A percentile compares a stretch with the other conserved stretches of the same genome.
Evolutionary conservation across 1,140 invertebrate species (phyloP).

Genomic region (Drosophila lacertosa): DNA sequence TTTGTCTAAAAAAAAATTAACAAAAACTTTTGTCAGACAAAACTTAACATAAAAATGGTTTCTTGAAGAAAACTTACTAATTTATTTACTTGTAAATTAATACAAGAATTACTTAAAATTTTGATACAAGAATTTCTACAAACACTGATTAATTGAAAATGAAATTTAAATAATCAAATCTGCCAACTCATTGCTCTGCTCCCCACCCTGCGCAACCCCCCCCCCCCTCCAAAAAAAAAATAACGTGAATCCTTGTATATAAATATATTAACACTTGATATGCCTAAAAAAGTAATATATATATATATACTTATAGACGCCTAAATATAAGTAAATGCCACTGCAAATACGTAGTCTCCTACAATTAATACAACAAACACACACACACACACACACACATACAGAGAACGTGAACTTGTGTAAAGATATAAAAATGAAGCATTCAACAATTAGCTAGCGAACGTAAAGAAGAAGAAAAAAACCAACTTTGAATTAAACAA

Average conservation of each 20-base stretch:
- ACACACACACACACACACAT: conserved; percentile 14
- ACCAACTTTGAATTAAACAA: conserved; percentile 15
- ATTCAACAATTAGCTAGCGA: conserved; percentile 66
- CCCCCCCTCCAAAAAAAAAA: too few species aligned
- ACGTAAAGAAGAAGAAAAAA: conserved; percentile 35
- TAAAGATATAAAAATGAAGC: conserved; percentile 11
- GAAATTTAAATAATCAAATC: too few species aligned
- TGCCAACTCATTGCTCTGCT: conserved; percentile 5
- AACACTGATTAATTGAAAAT: too few species aligned
- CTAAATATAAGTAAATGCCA: conserved; percentile 38
- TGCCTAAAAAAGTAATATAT: conserved; percentile 52
- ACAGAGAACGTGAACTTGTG: conserved; percentile 2
- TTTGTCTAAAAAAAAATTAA: too few species aligned
- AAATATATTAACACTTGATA: conserved; percentile 28
- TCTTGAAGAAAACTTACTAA: too few species aligned
- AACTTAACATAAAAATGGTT: too few species aligned
- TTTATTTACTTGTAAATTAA: too few species aligned
- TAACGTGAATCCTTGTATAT: conserved; percentile 22
- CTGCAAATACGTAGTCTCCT: conserved; percentile 50
- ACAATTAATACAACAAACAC: conserved; percentile 64
- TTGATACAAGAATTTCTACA: too few species aligned
- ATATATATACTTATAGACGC: conserved; percentile 13
- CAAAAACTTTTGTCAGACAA: too few species aligned
- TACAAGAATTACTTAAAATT: too few species aligned
- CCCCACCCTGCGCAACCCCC: background rate